These are phyloP conservation scores for Muscicapa adusta DNA, from an alignment of 2,113 vertebrate genomes.

Conservation along the genomic window DNA sequence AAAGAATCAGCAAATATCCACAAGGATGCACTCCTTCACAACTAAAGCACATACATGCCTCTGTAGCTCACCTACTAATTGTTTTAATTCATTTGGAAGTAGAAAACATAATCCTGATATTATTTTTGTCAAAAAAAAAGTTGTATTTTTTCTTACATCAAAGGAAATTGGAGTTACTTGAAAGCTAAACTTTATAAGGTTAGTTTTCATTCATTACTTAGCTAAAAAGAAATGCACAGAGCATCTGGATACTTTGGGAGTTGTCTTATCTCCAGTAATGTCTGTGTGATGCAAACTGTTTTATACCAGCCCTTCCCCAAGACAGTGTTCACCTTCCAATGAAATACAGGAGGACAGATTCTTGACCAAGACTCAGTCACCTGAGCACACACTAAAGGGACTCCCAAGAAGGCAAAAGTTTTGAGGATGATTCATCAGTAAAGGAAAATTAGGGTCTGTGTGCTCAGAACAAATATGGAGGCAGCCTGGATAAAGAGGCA, in stretches of 20 bases:
- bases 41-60: accelerated
- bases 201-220: background rate
- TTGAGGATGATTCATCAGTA: background rate
- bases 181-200: background rate
- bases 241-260: background rate
- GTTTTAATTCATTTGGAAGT: background rate
- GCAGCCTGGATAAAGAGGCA: background rate
- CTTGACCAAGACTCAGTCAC: background rate
- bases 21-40: background rate
- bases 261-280: background rate
- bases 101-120: background rate
- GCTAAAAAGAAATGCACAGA: background rate
- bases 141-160: background rate
- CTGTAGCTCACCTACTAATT: background rate
- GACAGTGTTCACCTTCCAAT: background rate
- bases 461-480: background rate
- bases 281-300: background rate
- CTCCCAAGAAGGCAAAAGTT: background rate
- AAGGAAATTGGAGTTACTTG: background rate
- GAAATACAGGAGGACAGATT: background rate
- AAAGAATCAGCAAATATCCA: background rate
- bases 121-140: background rate
- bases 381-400: background rate
- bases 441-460: background rate
- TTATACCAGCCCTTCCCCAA: background rate